A percentile compares a stretch with the other conserved stretches of the same genome.
Conservation (phyloP, 2,797 vertebrate genomes). For the Lithobates sylvaticus region DNA sequence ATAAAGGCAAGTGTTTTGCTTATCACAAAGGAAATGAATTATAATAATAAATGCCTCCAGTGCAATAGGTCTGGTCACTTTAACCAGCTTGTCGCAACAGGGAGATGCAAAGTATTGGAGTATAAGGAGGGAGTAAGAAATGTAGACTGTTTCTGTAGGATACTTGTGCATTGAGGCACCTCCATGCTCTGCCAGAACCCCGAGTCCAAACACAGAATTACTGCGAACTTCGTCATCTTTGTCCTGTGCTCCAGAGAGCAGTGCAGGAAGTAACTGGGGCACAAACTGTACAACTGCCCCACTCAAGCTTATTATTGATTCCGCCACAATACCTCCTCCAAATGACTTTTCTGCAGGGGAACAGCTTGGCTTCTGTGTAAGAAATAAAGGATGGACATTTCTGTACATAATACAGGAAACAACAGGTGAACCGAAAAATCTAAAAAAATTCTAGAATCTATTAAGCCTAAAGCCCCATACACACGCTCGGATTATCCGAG, state of each 20-base stretch:
- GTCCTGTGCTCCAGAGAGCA: slow-evolving; percentile 80
- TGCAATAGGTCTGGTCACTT: not conserved
- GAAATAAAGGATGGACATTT: not conserved
- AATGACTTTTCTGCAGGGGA: slow-evolving; percentile 88
- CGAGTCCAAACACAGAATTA: slow-evolving; percentile 88
- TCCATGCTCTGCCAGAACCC: slow-evolving; percentile 84
- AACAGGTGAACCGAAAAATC: no score
- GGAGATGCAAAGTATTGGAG: not conserved
- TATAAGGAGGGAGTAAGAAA: not conserved
- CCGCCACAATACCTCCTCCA: slow-evolving; percentile 83
- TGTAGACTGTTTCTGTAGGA: slow-evolving; percentile 72
- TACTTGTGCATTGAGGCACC: slow-evolving; percentile 82
- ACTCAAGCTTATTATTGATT: slow-evolving; percentile 83
- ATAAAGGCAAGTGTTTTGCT: not conserved
- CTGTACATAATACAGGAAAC: not conserved
- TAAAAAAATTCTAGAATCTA: no score
- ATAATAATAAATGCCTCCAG: not conserved
- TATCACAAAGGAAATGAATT: not conserved
- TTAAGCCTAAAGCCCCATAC: no score
- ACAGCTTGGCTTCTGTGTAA: slow-evolving; percentile 82
- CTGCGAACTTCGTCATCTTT: slow-evolving; percentile 86
- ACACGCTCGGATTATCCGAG: no score
- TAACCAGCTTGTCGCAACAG: not conserved
- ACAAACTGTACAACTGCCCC: slow-evolving; percentile 75
- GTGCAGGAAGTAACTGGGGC: slow-evolving; percentile 77